phyloP scores from a whole-genome alignment of 2,797 vertebrate genomes.

The Cyclura pinguis region DNA sequence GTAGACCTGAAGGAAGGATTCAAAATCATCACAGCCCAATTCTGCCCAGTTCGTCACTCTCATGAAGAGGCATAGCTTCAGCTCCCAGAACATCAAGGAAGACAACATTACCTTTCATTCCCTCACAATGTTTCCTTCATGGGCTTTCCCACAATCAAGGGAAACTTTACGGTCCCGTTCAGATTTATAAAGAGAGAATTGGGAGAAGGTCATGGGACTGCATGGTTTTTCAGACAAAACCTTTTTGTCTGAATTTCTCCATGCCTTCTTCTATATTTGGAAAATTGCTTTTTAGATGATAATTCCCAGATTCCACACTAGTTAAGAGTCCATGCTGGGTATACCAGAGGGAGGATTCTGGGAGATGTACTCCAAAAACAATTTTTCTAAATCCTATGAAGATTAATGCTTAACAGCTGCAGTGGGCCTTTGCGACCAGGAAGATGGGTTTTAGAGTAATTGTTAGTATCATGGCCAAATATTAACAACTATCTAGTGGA shows the following conservation, averaged over 20 bases:
- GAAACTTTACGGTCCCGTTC: neutral
- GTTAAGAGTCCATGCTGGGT: neutral
- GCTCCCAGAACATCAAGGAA: neutral
- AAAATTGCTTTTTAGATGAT: neutral
- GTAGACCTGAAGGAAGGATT: conserved; percentile 65
- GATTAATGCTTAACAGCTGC: too few species aligned
- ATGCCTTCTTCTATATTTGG: too few species aligned
- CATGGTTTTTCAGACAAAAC: too few species aligned
- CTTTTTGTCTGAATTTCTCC: neutral
- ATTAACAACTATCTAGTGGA: too few species aligned
- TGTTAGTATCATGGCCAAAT: too few species aligned
- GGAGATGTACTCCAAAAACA: neutral
- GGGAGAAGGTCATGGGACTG: neutral
- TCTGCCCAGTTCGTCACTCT: neutral
- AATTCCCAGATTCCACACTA: neutral
- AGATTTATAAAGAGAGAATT: neutral
- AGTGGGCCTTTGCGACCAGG: too few species aligned
- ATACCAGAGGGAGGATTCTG: too few species aligned
- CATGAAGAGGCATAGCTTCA: neutral
- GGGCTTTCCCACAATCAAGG: neutral
- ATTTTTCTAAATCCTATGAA: neutral
- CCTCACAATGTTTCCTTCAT: neutral
- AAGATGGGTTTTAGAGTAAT: too few species aligned
- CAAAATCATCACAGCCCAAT: neutral
- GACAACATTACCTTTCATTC: neutral